phyloP scores from a whole-genome alignment of 1,140 invertebrate genomes.

The Trachymyrmex cornetzi region DNA sequence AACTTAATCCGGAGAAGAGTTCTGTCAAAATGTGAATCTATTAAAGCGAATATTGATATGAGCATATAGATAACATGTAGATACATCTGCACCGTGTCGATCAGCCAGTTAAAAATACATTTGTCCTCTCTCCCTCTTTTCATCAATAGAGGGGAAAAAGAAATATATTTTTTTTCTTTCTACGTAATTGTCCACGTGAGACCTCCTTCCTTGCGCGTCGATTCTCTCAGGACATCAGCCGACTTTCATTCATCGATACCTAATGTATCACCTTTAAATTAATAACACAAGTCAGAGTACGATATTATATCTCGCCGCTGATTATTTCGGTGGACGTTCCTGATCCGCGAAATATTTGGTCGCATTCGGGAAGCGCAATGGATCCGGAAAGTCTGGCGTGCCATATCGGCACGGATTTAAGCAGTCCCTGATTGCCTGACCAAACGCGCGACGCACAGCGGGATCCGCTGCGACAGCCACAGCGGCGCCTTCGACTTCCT shows the following conservation, averaged over 20 bases:
- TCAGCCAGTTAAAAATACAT: constrained; percentile 18
- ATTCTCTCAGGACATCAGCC: not conserved
- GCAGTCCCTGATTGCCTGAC: constrained; percentile 84
- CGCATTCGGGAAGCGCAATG: constrained; percentile 84
- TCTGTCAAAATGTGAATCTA: constrained; percentile 18
- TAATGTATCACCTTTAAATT: constrained; percentile 5
- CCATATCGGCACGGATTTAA: constrained; percentile 79
- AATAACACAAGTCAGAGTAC: not conserved
- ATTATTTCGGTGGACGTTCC: constrained; percentile 75
- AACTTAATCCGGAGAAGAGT: constrained; percentile 31
- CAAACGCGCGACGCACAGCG: constrained; percentile 84
- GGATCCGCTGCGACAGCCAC: constrained; percentile 82
- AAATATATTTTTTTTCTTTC: not conserved
- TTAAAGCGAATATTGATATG: constrained; percentile 52
- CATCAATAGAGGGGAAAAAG: not conserved
- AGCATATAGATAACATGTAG: constrained; percentile 24
- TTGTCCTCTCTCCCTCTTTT: not conserved
- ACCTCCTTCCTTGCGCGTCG: not conserved
- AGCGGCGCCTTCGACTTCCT: constrained; percentile 83
- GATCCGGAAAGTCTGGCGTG: constrained; percentile 83
- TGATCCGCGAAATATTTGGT: constrained; percentile 83
- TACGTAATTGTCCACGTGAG: not conserved
- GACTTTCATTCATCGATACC: not conserved
- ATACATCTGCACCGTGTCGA: constrained; percentile 1
- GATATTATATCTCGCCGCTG: constrained; percentile 24